A percentile compares a stretch with the other conserved stretches of the same genome.
These are phyloP conservation scores for Ellobium chinense DNA, from an alignment of 2,888 invertebrate species.

Conservation along the genomic window DNA sequence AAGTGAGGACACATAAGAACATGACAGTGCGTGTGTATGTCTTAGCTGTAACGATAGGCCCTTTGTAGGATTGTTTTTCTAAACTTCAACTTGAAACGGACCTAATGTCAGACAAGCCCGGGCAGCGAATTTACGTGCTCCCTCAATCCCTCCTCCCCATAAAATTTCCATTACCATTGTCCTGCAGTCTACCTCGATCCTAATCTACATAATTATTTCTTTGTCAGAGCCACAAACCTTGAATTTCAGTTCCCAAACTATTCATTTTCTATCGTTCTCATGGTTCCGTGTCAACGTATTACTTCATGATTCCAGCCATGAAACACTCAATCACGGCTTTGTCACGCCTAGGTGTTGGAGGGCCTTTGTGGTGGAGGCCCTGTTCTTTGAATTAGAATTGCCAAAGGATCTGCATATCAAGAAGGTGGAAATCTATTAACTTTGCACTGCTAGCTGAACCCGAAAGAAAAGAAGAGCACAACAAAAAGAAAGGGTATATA, in stretches of 20 bases:
- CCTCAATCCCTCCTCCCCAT: background rate
- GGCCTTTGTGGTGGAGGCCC: background rate
- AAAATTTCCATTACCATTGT: background rate
- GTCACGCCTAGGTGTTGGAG: conserved; percentile 6
- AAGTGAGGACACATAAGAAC: no score
- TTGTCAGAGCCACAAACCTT: conserved; percentile 2
- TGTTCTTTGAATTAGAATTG: background rate
- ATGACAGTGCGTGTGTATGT: no score
- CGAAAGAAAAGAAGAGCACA: no score
- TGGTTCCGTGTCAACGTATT: background rate
- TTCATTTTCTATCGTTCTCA: background rate
- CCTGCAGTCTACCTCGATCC: background rate
- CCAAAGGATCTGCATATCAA: conserved; percentile 27
- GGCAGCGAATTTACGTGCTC: background rate
- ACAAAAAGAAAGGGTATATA: no score
- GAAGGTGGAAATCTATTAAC: conserved; percentile 11
- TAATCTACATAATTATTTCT: conserved; percentile 17
- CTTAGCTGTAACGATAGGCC: no score
- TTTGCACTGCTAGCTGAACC: conserved; percentile 6
- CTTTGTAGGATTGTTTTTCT: no score
- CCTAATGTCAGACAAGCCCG: background rate
- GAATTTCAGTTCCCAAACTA: background rate
- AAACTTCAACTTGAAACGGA: no score
- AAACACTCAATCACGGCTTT: conserved; percentile 25
- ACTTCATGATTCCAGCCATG: conserved; percentile 5